Evolutionary conservation across 2,113 vertebrate genomes (phyloP).

Genomic region (Puma concolor): DNA sequence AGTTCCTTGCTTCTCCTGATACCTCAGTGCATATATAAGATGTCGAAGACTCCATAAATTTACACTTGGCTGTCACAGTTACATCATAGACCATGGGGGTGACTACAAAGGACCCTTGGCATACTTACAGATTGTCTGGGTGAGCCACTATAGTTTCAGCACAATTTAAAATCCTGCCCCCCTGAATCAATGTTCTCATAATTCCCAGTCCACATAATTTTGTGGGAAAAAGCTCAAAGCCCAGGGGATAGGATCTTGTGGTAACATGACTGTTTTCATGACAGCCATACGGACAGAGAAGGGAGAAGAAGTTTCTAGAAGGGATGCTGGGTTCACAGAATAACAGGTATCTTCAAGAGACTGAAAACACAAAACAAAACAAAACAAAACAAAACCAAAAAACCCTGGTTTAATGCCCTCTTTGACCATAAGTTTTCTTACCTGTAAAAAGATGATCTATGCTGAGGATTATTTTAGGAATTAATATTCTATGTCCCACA

Average conservation of each 20-base stretch:
- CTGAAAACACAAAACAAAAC: background rate
- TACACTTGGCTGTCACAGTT: background rate
- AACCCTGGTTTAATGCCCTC: background rate
- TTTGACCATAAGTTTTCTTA: background rate
- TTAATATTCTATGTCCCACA: background rate
- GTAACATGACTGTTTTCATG: background rate
- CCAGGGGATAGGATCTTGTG: background rate
- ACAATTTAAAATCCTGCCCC: background rate
- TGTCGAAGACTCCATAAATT: background rate
- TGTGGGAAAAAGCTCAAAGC: background rate
- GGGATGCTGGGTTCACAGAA: background rate
- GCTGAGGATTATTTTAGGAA: background rate
- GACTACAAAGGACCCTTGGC: background rate
- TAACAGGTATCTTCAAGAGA: background rate
- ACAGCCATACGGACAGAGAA: background rate
- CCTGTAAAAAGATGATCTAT: background rate
- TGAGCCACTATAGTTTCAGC: background rate
- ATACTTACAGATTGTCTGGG: background rate
- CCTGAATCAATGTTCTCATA: background rate
- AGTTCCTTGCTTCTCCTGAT: background rate
- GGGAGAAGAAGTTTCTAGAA: background rate
- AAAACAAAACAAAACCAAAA: background rate
- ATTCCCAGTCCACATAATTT: background rate
- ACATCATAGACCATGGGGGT: background rate
- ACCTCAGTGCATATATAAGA: background rate